Percentiles rank a stretch among this genome's conserved stretches.
phyloP scores from a whole-genome alignment of 2,113 vertebrate genomes.

The Lycocorax pyrrhopterus region DNA sequence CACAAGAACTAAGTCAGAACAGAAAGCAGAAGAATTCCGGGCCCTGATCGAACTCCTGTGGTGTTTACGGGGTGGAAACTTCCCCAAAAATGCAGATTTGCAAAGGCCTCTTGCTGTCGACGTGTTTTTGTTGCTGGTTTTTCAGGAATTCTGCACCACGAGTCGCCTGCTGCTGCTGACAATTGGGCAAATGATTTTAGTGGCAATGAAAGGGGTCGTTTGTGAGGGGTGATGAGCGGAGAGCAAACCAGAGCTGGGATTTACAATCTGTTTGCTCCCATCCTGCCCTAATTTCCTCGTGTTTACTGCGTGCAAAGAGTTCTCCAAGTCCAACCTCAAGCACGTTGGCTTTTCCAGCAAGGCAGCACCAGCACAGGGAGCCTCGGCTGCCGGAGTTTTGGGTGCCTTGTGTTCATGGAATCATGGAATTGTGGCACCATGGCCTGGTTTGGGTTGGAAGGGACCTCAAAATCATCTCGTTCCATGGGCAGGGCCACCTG shows the following conservation, averaged over 20 bases:
- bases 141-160: not conserved
- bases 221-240: not conserved
- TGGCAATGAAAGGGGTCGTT: not conserved
- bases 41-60: not conserved
- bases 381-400: not conserved
- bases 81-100: constrained; percentile 32
- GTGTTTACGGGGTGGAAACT: constrained; percentile 47
- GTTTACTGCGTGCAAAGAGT: not conserved
- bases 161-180: constrained; percentile 1
- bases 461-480: not conserved
- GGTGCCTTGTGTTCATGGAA: not conserved
- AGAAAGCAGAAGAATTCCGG: constrained; percentile 35
- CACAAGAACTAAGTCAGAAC: constrained; percentile 29
- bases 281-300: not conserved
- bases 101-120: not conserved
- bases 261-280: not conserved
- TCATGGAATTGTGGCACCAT: not conserved
- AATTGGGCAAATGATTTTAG: not conserved
- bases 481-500: not conserved
- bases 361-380: not conserved
- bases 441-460: not conserved
- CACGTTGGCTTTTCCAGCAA: not conserved
- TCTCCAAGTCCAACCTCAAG: not conserved
- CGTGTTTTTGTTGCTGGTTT: not conserved
- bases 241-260: not conserved